Evolutionary conservation across 2,113 vertebrate genomes (phyloP).

Genomic region (Caranx ignobilis): DNA sequence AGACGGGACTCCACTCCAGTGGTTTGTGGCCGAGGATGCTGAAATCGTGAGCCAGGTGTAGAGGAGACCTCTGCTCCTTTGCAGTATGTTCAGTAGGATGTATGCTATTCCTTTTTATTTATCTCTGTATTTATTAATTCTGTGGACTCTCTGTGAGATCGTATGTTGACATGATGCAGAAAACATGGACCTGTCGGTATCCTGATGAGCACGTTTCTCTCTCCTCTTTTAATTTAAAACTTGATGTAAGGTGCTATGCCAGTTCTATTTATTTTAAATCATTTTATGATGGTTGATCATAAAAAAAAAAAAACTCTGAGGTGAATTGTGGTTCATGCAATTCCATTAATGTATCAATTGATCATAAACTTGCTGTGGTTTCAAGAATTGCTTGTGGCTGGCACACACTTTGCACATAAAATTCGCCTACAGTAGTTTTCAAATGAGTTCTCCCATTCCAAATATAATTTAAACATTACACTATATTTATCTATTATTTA

Average conservation of each 20-base stretch:
- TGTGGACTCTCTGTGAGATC: slow-evolving; percentile 75
- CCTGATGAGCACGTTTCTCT: slow-evolving; percentile 30
- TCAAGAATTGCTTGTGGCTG: slow-evolving; percentile 70
- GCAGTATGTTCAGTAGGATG: slow-evolving; percentile 29
- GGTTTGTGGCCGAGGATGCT: slow-evolving; percentile 88
- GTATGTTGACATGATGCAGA: slow-evolving; percentile 48
- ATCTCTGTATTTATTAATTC: slow-evolving; percentile 79
- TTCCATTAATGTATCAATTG: slow-evolving; percentile 36
- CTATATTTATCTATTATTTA: slow-evolving; percentile 70
- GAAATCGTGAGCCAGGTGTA: slow-evolving; percentile 93
- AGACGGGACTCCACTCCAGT: slow-evolving; percentile 89
- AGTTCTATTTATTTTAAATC: slow-evolving; percentile 76
- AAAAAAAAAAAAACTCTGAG: neutral
- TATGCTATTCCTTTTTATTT: slow-evolving; percentile 44
- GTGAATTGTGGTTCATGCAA: slow-evolving; percentile 31
- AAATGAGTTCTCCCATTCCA: slow-evolving; percentile 40
- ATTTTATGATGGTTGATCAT: slow-evolving; percentile 42
- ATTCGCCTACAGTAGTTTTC: slow-evolving; percentile 46
- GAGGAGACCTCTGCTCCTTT: slow-evolving; percentile 1
- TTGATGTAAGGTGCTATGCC: slow-evolving; percentile 74
- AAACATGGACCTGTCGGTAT: slow-evolving; percentile 38
- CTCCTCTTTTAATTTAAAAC: slow-evolving; percentile 69
- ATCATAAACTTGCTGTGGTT: slow-evolving; percentile 39
- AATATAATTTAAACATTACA: slow-evolving; percentile 61
- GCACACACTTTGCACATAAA: slow-evolving; percentile 76